Evolutionary conservation across 2,888 invertebrate species (phyloP).

Genomic region (Pseudococcus jackbeardsleyi): DNA sequence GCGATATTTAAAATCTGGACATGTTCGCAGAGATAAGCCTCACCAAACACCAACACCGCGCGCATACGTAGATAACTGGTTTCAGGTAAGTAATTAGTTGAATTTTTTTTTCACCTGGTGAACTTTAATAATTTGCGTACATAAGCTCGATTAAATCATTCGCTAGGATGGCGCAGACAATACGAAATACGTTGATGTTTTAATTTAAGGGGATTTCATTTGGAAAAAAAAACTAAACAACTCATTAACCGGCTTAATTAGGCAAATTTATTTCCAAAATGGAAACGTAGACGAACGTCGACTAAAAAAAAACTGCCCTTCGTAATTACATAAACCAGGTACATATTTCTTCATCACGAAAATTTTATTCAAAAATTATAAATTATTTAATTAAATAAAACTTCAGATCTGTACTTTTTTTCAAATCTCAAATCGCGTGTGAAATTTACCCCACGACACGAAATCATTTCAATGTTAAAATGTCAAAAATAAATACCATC

Average conservation of each 20-base stretch:
- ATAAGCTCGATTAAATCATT: background rate
- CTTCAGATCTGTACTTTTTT: background rate
- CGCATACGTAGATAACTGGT: conserved; percentile 26
- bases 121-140: conserved; percentile 6
- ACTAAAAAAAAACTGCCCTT: background rate
- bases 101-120: background rate
- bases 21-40: conserved; percentile 17
- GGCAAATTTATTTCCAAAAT: background rate
- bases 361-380: background rate
- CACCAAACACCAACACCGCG: conserved; percentile 5
- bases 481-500: background rate
- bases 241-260: background rate
- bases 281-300: background rate
- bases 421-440: too few relatives aligned
- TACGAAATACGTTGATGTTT: background rate
- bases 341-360: background rate
- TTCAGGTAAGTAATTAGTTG: conserved; percentile 12
- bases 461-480: background rate
- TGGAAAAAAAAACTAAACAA: background rate
- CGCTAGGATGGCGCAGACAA: background rate
- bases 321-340: background rate
- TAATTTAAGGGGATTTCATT: background rate
- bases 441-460: background rate
- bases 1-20: conserved; percentile 54
- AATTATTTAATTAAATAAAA: background rate